Evolutionary conservation across 2,113 vertebrate species (phyloP).

Genomic region (Solenodon paradoxus): DNA sequence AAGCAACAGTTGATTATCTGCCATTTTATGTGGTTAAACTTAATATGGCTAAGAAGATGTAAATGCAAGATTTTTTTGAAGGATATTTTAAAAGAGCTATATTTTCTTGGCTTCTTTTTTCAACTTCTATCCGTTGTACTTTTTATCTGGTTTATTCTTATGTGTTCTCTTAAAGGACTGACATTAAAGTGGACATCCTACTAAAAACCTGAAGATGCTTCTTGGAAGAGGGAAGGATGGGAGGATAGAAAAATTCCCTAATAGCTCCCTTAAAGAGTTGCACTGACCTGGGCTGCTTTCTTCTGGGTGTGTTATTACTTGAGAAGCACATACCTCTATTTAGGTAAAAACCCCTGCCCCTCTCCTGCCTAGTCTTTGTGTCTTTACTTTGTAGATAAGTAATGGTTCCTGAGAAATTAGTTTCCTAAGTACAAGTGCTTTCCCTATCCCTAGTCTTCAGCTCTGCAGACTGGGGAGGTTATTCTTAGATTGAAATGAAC

Average conservation of each 20-base stretch:
- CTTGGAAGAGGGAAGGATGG: not conserved
- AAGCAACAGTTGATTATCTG: not conserved
- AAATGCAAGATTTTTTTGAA: not conserved
- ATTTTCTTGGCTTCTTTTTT: not conserved
- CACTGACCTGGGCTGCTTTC: not conserved
- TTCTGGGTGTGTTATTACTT: not conserved
- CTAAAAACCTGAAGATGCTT: not conserved
- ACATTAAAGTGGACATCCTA: not conserved
- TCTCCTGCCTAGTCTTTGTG: not conserved
- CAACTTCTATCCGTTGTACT: not conserved
- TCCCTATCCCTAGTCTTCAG: not conserved
- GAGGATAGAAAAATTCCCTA: not conserved
- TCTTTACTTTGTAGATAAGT: no score
- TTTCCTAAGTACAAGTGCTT: not conserved
- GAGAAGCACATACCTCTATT: not conserved
- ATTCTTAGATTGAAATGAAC: not conserved
- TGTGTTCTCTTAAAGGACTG: not conserved
- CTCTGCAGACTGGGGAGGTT: not conserved
- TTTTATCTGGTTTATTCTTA: not conserved
- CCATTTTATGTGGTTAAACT: not conserved
- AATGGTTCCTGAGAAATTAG: not conserved
- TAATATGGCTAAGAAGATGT: not conserved
- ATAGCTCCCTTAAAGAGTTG: not conserved
- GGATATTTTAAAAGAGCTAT: not conserved
- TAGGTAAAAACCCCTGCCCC: not conserved